Percentiles rank a stretch among this genome's conserved stretches.
Evolutionary conservation across 2,113 vertebrate genomes (phyloP).

Genomic region (Tamias sibiricus): DNA sequence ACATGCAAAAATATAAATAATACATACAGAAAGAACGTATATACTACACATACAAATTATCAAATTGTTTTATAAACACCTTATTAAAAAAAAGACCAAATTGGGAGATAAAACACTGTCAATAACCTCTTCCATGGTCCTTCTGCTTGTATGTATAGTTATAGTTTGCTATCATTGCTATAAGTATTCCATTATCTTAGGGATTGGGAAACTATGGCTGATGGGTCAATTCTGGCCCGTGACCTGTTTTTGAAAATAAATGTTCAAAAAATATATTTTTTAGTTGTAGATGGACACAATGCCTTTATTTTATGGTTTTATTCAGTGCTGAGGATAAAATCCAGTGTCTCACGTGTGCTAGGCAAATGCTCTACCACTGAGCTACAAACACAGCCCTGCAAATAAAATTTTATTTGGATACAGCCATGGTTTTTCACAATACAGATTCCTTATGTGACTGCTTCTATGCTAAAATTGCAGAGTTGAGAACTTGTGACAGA

Average conservation of each 20-base stretch:
- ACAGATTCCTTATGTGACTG: background rate
- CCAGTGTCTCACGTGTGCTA: too few relatives aligned
- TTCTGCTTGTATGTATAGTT: background rate
- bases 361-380: too few relatives aligned
- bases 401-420: background rate
- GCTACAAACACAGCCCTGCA: background rate
- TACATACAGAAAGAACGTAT: background rate
- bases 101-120: background rate
- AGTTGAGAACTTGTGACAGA: background rate
- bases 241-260: background rate
- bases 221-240: background rate
- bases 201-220: background rate
- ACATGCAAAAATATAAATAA: background rate
- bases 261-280: too few relatives aligned
- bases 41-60: background rate
- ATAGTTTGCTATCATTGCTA: background rate
- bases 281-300: too few relatives aligned
- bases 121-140: background rate
- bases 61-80: background rate
- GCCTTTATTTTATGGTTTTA: too few relatives aligned
- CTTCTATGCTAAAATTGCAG: background rate
- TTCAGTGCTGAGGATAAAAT: too few relatives aligned
- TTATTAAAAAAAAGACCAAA: background rate
- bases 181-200: background rate
- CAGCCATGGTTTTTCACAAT: background rate